Evolutionary conservation across 35 echinoderm and acorn worm species (phyloP), one percentile per base, ranked within the genome.

Genomic region (Apostichopus japonicus): DNA sequence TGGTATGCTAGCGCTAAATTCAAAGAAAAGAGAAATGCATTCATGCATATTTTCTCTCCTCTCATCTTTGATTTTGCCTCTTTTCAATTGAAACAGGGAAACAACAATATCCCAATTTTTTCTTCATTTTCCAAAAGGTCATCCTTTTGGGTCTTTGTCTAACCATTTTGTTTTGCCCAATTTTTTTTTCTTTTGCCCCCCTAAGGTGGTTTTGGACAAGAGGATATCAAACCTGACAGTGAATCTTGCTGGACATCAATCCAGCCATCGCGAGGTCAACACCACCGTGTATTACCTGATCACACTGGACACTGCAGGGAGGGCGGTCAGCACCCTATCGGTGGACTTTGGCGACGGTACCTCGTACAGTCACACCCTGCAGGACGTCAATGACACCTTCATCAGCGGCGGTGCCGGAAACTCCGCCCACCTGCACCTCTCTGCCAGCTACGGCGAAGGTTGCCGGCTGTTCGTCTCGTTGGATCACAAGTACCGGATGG

Each of bases 311-410:
- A 96, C 97, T 6, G 91, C 95, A 13, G 91, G 70, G 0, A 84
- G 97, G 23, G 59, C 94, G 75, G 79, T 95, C 27, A 92, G 90
- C 56, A 24, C 81, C n/a, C 87, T 99, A 1, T 71, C 65, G 79
- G 72, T 99, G n/a, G 91, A 96, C 72, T 99, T 96, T 92, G 97
- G 94, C 7, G 97, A 99, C 61, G 95, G 95, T 27, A 86, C 22
- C 1, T 65, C 71, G 7, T 99, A 92, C 83, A 92, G 93, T 78
- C 95, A 95, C 63, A 88, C 80, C 88, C 92, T 99, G 10, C 79
- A 90, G 14, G 97, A 96, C 27, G 78, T 93, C 72, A 99, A 99
- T 81, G 92, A 96, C 86, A 95, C 95, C 0, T 95, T 99, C 72
- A 98, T 98, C 21, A 81, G 72, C 5, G 95, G 95, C 6, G 93